phyloP scores from a whole-genome alignment of 2,113 vertebrate species.

The Barbus barbus region DNA sequence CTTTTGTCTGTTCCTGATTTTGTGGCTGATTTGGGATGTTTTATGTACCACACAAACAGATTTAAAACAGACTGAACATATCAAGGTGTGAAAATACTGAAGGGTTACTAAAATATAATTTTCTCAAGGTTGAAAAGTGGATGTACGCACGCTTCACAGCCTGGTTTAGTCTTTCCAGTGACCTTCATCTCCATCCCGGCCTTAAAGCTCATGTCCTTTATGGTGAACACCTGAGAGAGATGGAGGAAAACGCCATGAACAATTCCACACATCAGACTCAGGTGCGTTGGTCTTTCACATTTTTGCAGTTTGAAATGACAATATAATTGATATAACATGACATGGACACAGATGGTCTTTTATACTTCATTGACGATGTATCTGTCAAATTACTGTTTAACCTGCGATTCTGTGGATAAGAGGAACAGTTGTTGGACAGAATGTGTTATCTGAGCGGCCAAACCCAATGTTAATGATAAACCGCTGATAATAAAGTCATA shows the following conservation, averaged over 20 bases:
- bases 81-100: too few relatives aligned
- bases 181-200: slow-evolving; percentile 74
- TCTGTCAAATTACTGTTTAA: slow-evolving; percentile 17
- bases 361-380: not conserved
- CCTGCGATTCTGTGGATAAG: not conserved
- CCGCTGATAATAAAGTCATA: slow-evolving; percentile 17
- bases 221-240: slow-evolving; percentile 58
- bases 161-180: slow-evolving; percentile 58
- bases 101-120: too few relatives aligned
- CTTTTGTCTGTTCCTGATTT: too few relatives aligned
- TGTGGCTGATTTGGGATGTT: too few relatives aligned
- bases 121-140: not conserved
- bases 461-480: slow-evolving; percentile 55
- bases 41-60: too few relatives aligned
- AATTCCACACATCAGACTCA: not conserved
- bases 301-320: not conserved
- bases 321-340: not conserved
- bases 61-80: too few relatives aligned
- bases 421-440: slow-evolving; percentile 1
- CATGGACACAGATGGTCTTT: not conserved
- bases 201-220: slow-evolving; percentile 72
- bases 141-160: slow-evolving; percentile 54
- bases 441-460: slow-evolving; percentile 42
- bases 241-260: not conserved
- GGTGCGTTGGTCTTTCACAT: too few relatives aligned